Conservation (phyloP, 2,113 vertebrate species). For the Spilogale gracilis region DNA sequence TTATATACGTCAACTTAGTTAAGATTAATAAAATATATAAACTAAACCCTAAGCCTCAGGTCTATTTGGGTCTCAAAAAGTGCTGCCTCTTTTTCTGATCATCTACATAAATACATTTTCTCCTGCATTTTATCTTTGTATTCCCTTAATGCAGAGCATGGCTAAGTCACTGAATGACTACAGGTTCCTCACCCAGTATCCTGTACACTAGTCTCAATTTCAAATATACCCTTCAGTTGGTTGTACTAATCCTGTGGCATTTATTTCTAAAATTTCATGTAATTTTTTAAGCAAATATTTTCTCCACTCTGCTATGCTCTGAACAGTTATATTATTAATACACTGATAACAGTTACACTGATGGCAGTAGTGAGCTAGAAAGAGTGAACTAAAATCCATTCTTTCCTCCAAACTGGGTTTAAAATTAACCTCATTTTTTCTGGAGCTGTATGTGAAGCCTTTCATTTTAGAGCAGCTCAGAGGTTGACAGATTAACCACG, state of each 20-base stretch:
- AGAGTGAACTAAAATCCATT: conserved; percentile 24
- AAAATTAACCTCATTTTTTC: conserved; percentile 17
- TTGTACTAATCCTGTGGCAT: not conserved
- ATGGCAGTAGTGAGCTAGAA: not conserved
- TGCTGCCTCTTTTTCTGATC: not conserved
- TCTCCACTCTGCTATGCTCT: not conserved
- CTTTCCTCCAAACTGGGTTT: not conserved
- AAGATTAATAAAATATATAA: conserved; percentile 32
- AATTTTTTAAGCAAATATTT: not conserved
- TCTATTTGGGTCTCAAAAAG: not conserved
- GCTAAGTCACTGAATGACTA: not conserved
- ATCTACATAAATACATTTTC: not conserved
- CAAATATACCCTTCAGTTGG: not conserved
- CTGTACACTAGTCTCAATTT: not conserved
- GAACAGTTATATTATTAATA: not conserved
- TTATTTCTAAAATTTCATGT: conserved; percentile 10
- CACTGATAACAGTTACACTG: not conserved
- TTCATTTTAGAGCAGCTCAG: conserved; percentile 37
- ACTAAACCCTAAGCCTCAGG: not conserved
- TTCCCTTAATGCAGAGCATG: not conserved
- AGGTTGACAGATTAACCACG: conserved; percentile 30
- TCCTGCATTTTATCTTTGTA: not conserved
- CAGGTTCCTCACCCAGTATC: not conserved
- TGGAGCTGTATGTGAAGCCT: not conserved
- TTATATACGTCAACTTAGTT: not conserved